These are phyloP conservation scores for Slavum lentiscoides DNA, from an alignment of 2,888 invertebrate species.

Conservation along the genomic window DNA sequence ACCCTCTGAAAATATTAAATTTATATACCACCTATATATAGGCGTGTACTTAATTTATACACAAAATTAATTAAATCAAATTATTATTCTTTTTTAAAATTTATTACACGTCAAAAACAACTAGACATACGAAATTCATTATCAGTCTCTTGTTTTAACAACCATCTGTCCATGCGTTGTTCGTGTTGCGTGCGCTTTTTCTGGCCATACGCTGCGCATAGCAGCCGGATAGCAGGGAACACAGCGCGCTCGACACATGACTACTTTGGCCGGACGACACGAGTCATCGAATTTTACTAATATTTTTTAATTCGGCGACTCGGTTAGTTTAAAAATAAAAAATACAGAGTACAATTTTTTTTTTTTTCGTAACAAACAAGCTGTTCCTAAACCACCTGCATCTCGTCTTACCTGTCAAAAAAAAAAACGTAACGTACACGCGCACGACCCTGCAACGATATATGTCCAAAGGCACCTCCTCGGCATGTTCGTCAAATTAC, in stretches of 20 bases:
- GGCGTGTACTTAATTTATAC: no score
- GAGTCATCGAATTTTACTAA: constrained; percentile 32
- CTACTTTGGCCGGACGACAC: constrained; percentile 22
- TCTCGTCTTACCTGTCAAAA: neutral
- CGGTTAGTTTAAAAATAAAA: neutral
- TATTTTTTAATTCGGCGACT: neutral
- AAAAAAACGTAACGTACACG: constrained; percentile 1
- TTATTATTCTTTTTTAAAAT: no score
- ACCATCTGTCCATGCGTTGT: constrained; percentile 2
- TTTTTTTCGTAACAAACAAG: neutral
- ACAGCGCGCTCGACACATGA: constrained; percentile 9
- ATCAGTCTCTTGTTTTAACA: constrained; percentile 2
- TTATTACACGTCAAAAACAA: no score
- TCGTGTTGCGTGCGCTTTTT: constrained; percentile 2
- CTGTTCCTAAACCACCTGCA: constrained; percentile 21
- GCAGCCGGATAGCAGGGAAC: constrained; percentile 23
- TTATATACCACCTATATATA: no score
- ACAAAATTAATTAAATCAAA: no score
- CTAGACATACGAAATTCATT: neutral
- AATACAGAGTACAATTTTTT: neutral
- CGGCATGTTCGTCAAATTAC: no score
- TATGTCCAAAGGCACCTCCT: no score
- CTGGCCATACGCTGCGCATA: neutral
- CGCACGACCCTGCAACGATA: no score
- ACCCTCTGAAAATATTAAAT: no score